phyloP scores from a whole-genome alignment of 2,113 vertebrate species.

The Strigops habroptila region DNA sequence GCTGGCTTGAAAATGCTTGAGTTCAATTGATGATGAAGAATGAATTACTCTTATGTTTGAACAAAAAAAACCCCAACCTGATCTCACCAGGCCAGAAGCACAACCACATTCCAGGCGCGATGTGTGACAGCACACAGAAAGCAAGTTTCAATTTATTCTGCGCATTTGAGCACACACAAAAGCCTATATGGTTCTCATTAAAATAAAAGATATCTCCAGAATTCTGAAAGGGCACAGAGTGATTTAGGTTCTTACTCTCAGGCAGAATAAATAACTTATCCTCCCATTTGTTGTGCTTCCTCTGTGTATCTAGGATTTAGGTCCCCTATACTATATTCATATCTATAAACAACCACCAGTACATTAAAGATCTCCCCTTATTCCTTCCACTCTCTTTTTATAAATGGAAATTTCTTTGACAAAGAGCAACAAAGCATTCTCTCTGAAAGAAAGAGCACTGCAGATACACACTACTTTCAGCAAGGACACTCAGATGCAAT shows the following conservation, averaged over 20 bases:
- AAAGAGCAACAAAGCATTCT: conserved; percentile 28
- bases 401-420: conserved; percentile 41
- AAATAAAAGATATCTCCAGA: conserved; percentile 42
- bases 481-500: conserved; percentile 20
- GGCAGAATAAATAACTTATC: not conserved
- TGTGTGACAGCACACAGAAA: conserved; percentile 50
- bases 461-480: conserved; percentile 23
- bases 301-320: not conserved
- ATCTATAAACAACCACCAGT: not conserved
- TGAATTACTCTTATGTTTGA: conserved; percentile 54
- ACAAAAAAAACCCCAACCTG: conserved; percentile 39
- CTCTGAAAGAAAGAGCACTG: conserved; percentile 11
- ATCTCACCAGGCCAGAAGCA: conserved; percentile 54
- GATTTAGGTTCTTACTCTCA: not conserved
- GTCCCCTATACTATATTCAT: not conserved
- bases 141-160: conserved; percentile 56
- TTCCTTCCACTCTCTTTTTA: not conserved
- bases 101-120: conserved; percentile 31
- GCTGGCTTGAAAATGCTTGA: conserved; percentile 41
- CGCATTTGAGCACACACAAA: conserved; percentile 52
- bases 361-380: conserved; percentile 19
- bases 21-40: conserved; percentile 61
- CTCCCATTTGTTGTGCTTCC: not conserved
- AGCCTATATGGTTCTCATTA: conserved; percentile 47
- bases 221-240: conserved; percentile 11